These are phyloP conservation scores for Holothuria leucospilota DNA, from an alignment of 53 echinoderm and acorn worm genomes.

Conservation along the genomic window DNA sequence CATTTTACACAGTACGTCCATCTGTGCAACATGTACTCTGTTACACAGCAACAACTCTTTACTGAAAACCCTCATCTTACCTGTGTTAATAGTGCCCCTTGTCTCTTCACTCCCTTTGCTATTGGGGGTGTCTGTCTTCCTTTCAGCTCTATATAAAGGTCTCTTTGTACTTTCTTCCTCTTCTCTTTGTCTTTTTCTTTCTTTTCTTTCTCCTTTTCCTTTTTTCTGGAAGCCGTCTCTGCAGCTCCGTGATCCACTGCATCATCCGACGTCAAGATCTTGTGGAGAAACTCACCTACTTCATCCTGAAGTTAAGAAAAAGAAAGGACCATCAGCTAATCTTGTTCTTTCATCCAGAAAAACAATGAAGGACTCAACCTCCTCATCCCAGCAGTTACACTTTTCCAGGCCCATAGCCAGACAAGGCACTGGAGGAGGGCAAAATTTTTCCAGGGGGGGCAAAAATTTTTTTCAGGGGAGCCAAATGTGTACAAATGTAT, in stretches of 20 bases:
- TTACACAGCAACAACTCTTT: too few relatives aligned
- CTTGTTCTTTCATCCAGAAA: too few relatives aligned
- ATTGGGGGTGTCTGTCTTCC: conserved; percentile 63
- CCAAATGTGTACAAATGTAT: too few relatives aligned
- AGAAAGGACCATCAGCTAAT: background rate
- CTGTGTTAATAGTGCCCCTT: background rate
- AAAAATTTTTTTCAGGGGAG: too few relatives aligned
- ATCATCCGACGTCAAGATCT: conserved; percentile 65
- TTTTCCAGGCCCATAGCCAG: too few relatives aligned
- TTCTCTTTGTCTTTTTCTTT: conserved; percentile 76
- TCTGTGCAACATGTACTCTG: too few relatives aligned
- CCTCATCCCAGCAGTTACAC: too few relatives aligned
- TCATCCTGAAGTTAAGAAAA: conserved; percentile 74
- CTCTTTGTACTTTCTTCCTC: conserved; percentile 84
- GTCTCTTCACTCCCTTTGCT: conserved; percentile 28
- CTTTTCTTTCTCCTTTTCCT: conserved; percentile 52
- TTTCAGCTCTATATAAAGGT: conserved; percentile 84
- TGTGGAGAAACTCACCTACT: conserved; percentile 85
- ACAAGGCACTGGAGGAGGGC: too few relatives aligned
- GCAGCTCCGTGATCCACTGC: conserved; percentile 44
- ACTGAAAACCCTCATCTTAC: background rate
- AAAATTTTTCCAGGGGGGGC: too few relatives aligned
- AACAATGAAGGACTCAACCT: too few relatives aligned
- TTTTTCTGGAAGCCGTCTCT: conserved; percentile 17
- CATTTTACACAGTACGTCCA: too few relatives aligned